Percentiles rank a stretch among this genome's conserved stretches.
Conservation (phyloP, 2,888 invertebrate species). For the Micoletzkya japonica region DNA sequence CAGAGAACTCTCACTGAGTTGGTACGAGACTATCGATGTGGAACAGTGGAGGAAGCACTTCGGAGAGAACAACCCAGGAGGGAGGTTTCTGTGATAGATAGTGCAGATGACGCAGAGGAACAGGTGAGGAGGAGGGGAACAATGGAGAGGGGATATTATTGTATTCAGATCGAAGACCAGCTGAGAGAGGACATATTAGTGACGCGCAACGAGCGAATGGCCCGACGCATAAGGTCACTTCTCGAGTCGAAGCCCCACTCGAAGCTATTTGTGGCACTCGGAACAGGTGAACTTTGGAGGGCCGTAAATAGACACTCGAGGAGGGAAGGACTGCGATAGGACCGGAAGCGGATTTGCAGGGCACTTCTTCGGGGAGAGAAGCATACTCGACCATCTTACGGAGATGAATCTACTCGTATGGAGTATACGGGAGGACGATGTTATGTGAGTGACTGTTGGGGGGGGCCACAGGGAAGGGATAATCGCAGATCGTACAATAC, state of each 20-base stretch:
- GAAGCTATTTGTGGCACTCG: conserved; percentile 70
- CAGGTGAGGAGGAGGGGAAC: conserved; percentile 27
- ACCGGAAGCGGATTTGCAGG: too few species aligned
- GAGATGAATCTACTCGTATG: conserved; percentile 35
- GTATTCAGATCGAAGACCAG: conserved; percentile 66
- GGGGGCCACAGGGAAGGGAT: background rate
- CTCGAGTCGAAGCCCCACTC: conserved; percentile 66
- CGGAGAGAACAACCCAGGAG: background rate
- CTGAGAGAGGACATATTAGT: conserved; percentile 69
- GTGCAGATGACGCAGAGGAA: conserved; percentile 31
- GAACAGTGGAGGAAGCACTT: conserved; percentile 7
- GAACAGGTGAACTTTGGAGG: conserved; percentile 67
- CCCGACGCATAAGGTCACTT: conserved; percentile 65
- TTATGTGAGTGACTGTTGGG: conserved; percentile 30
- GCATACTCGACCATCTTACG: conserved; percentile 37
- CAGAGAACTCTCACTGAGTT: conserved; percentile 12
- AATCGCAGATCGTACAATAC: background rate
- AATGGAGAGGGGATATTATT: background rate
- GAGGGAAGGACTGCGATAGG: too few species aligned
- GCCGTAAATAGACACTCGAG: too few species aligned
- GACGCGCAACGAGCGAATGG: conserved; percentile 69
- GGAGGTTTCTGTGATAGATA: conserved; percentile 31
- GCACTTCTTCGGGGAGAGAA: conserved; percentile 45
- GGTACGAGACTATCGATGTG: conserved; percentile 23
- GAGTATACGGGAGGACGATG: conserved; percentile 34